Conservation (phyloP, 2,113 vertebrate species). For the Amblyornis subalaris region DNA sequence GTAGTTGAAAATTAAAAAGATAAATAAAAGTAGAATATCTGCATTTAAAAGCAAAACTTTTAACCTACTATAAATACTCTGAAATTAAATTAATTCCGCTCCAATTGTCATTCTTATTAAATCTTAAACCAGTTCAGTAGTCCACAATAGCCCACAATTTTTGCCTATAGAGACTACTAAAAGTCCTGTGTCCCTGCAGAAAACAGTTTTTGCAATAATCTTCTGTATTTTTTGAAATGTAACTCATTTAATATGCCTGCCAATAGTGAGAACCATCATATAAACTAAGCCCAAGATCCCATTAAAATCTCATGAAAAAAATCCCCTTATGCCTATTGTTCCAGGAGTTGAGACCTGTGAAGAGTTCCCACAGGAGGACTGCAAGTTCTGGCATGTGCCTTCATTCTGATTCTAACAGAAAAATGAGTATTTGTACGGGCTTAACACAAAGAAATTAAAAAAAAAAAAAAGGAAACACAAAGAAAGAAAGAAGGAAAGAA, state of each 20-base stretch:
- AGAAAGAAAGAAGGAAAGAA: too few species aligned
- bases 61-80: not conserved
- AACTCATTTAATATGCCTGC: not conserved
- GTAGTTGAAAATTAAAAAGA: not conserved
- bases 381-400: not conserved
- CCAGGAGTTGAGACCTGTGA: not conserved
- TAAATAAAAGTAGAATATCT: not conserved
- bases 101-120: not conserved
- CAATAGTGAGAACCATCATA: not conserved
- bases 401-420: not conserved
- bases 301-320: not conserved
- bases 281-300: not conserved
- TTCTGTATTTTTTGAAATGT: not conserved
- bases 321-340: not conserved
- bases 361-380: fast-evolving
- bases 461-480: too few species aligned
- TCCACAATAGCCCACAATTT: not conserved
- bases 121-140: not conserved
- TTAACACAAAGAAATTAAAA: not conserved
- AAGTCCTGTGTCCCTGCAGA: not conserved
- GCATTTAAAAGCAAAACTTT: not conserved
- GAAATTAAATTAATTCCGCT: not conserved
- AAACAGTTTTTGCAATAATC: not conserved
- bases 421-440: not conserved
- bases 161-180: not conserved